These are phyloP conservation scores for Napeogenes inachia DNA, from an alignment of 2,888 invertebrate genomes.

Conservation along the genomic window DNA sequence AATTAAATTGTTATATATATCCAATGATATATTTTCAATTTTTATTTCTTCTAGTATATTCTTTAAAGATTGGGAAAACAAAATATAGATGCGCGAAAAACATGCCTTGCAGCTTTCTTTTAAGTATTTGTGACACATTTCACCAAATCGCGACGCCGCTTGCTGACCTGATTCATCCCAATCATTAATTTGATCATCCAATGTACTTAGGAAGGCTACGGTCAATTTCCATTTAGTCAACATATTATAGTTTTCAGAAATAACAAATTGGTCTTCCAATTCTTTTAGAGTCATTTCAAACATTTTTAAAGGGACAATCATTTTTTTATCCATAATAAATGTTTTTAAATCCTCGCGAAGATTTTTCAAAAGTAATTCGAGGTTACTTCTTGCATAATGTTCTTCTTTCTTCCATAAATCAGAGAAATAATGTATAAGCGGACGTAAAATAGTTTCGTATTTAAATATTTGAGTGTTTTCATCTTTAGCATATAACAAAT, in stretches of 20 bases:
- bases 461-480: constrained; percentile 44
- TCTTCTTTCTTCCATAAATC: constrained; percentile 38
- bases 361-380: constrained; percentile 36
- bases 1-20: constrained; percentile 41
- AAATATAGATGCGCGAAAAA: constrained; percentile 50
- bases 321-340: constrained; percentile 31
- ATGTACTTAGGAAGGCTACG: constrained; percentile 38
- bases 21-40: constrained; percentile 25
- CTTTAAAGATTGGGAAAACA: constrained; percentile 43
- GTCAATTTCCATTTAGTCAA: constrained; percentile 50
- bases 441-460: constrained; percentile 43
- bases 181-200: constrained; percentile 26
- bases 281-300: constrained; percentile 38
- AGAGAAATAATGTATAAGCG: constrained; percentile 42
- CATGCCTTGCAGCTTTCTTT: constrained; percentile 45
- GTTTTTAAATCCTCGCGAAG: constrained; percentile 38
- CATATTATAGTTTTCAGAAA: constrained; percentile 48
- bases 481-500: constrained; percentile 41
- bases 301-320: constrained; percentile 37
- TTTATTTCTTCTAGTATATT: constrained; percentile 29
- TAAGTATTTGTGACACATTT: constrained; percentile 42
- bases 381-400: constrained; percentile 28
- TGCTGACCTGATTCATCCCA: constrained; percentile 38
- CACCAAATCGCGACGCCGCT: constrained; percentile 41
- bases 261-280: constrained; percentile 36